Conservation (phyloP, 2,113 vertebrate species). For the Psittacus erithacus region DNA sequence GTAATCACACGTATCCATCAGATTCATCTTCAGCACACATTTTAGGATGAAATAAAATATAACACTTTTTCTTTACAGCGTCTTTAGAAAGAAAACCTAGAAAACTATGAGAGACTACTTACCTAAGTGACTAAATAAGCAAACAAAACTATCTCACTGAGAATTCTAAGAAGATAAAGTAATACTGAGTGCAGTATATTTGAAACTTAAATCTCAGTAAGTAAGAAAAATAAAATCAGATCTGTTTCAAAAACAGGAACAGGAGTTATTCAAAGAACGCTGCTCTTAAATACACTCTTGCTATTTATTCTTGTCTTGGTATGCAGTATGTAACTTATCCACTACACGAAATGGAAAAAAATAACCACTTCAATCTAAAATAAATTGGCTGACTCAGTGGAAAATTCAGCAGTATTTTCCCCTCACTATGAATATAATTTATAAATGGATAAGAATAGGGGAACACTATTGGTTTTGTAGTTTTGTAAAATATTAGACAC, state of each 20-base stretch:
- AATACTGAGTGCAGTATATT: not conserved
- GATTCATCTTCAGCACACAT: not conserved
- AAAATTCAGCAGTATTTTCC: not conserved
- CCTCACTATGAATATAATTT: not conserved
- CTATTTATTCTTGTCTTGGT: not conserved
- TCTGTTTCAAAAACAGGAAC: not conserved
- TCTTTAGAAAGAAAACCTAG: not conserved
- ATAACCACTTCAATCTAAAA: not conserved
- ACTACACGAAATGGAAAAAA: not conserved
- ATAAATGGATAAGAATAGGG: not conserved
- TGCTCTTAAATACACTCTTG: not conserved
- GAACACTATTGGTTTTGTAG: fast-evolving
- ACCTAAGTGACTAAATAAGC: not conserved
- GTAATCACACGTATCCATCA: not conserved
- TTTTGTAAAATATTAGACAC: not conserved
- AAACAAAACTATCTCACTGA: not conserved
- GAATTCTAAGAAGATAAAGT: not conserved
- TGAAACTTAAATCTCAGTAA: not conserved
- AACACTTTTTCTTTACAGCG: not conserved
- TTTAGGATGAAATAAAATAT: not conserved
- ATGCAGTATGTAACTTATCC: not conserved
- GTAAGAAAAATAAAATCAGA: not conserved
- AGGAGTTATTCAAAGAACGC: not conserved
- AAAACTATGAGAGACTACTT: not conserved
- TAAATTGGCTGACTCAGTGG: not conserved